Evolutionary conservation across 2,113 vertebrate genomes (phyloP), one percentile per base, ranked within the genome.

Genomic region (Misgurnus anguillicaudatus): DNA sequence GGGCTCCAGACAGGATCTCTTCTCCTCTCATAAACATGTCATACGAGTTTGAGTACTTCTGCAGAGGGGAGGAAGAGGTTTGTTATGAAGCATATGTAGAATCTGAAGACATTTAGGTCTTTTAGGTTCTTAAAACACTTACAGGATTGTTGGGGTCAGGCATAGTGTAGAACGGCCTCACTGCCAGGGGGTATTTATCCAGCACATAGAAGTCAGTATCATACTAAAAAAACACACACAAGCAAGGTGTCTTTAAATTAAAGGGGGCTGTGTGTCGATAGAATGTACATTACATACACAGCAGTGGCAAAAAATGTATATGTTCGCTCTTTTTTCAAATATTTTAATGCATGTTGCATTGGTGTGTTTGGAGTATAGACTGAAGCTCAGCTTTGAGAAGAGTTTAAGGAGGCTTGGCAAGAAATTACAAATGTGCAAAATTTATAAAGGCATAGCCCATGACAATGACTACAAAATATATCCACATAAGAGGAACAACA

Each of bases 21-120:
- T 99, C 98, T 41, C 98, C 98, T 86, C 97, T 95, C 98, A 99
- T 99, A 84, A 99, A 99, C 98, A 99, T 99, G 87, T 99, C 98
- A 0, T 99, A 99, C 0, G 98, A 99, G 86, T 99, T 99, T 71
- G 98, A 99, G 73, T 92, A 95, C 95, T 97, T 98, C 98, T 99
- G 87, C 6, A n/a, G 84, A n/a, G 82, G 73, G 73, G 36, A 53
- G 61, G 17, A 64, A 10, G 47, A 7, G 7, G 36, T 60, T 48
- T 60, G 14, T 11, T 45, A 62, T 31, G 19, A 24, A 41, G 17
- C 17, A 21, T 14, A 17, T 21, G 8, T 11, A 4, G 7, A 31
- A 6, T 42, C 9, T 16, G 31, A 74, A 42, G n/a, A 19, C 19
- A 5, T 1, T 21, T 16, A 16, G 2, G 19, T 39, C 6, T 74